Evolutionary conservation across 1,140 invertebrate species (phyloP), one percentile per base, ranked within the genome.

Genomic region (Drosophila mauritiana): DNA sequence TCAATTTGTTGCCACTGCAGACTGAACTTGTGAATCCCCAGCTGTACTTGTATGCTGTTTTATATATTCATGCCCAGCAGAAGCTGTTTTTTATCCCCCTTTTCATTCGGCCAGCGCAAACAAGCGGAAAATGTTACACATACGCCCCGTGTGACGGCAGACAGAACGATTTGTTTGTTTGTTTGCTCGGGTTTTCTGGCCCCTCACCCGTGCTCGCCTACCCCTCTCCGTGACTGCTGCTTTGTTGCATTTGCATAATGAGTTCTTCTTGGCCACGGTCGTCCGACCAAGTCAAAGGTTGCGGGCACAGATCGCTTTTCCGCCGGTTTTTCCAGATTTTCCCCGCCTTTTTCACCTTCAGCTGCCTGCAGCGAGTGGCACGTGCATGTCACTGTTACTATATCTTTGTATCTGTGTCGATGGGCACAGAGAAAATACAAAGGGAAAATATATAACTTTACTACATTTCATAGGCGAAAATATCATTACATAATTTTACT

Each of bases 51-150:
- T 39, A 40, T 46, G 43, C 4, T 36, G 17, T 7, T 61, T 55
- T 58, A 63, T 62, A 62, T 74, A 61, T 67, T 62, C 51, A 58
- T 51, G 72, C 36, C 51, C 34, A 51, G 46, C 59, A 17, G 36
- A 58, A 75, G 43, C 13, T 8, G 31, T 39, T 52, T 36, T 49
- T 7, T 36, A 6, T 49, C 5, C 27, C 25, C 10, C n/a, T 48
- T 42, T 56, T 73, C 37, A 46, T 54, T 57, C 43, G 42, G 46
- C 20, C 54, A 73, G 27, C 34, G 73, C 43, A 57, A 85, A 70
- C 52, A 15, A 62, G 67, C 54, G 59, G 37, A 58, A 69, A 70
- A 80, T 74, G 48, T 72, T 78, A 78, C 84, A 89, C 84, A 88
- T 80, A 83, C 80, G 73, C 45, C 73, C 39, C 53, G 57, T 74